A percentile compares a stretch with the other conserved stretches of the same genome.
phyloP scores from a whole-genome alignment of 2,888 invertebrate genomes.

The Linyphia triangularis region DNA sequence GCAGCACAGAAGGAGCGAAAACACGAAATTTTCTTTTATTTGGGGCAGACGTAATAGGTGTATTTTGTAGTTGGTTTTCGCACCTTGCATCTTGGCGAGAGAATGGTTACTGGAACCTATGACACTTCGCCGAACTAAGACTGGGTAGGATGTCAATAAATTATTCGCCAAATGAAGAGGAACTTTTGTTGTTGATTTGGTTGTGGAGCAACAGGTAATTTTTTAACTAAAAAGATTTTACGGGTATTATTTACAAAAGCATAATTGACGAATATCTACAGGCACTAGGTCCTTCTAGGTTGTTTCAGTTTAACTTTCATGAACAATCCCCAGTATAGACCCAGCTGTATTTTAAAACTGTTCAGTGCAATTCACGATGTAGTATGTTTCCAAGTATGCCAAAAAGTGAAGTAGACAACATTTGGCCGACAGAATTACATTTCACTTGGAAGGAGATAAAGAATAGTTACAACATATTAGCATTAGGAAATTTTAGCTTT shows the following conservation, averaged over 20 bases:
- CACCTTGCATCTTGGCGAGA: constrained; percentile 46
- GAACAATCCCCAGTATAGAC: too few relatives aligned
- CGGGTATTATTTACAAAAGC: not conserved
- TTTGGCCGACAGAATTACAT: too few relatives aligned
- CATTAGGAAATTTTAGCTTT: too few relatives aligned
- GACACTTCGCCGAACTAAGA: not conserved
- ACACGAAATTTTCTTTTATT: constrained; percentile 47
- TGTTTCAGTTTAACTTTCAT: too few relatives aligned
- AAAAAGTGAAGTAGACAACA: too few relatives aligned
- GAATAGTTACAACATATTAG: too few relatives aligned
- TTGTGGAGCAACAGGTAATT: not conserved
- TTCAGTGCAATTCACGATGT: too few relatives aligned
- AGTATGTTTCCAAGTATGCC: too few relatives aligned
- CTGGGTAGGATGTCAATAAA: too few relatives aligned
- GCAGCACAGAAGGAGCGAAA: constrained; percentile 43
- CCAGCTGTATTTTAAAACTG: too few relatives aligned
- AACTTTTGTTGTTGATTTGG: not conserved
- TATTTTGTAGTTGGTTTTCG: constrained; percentile 34
- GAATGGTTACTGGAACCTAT: constrained; percentile 31
- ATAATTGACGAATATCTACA: not conserved
- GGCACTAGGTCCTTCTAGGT: not conserved
- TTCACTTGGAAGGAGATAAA: too few relatives aligned
- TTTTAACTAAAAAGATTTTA: not conserved
- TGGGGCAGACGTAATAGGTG: constrained; percentile 39
- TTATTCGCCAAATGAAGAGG: not conserved